Evolutionary conservation across 2,888 invertebrate species (phyloP), one percentile per base, ranked within the genome.

Genomic region (Microctonus aethiopoides): DNA sequence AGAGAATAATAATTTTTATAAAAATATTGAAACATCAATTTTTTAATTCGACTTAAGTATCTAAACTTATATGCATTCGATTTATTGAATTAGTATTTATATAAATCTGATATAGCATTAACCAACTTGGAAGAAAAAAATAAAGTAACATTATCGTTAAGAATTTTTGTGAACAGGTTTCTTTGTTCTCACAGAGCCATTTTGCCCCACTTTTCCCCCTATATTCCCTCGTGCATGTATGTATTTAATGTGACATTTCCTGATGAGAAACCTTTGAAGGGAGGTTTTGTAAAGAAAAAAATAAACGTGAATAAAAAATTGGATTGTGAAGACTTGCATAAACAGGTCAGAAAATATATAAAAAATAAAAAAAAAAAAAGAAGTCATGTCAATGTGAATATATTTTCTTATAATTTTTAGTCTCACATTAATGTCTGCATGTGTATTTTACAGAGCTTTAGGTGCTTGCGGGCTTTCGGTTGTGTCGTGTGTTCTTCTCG

Each of bases 401-500:
- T 63, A 66, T 20, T 34, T 26, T 22, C 32, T 41, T 39, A 32
- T 41, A 16, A 32, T 57, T 41, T 46, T 26, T 57, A 34, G 16
- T 56, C 62, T 60, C 24, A 62, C 61, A 54, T 62, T 46, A 46
- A 46, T 46, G 20, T 46, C 3, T 46, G 16, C n/a, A n/a, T 7
- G 16, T 46, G 16, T 46, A n/a, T 46, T 46, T n/a, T 9, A 9
- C 9, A 4, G 46, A 46, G 46, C 46, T 67, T 70, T 41, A 59
- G 66, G 74, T 79, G 79, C 79, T 81, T 81, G 79, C 74, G 68
- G 68, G 80, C 76, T 75, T 79, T 79, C 81, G 41, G 16, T 68
- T 73, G 75, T 78, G 76, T 52, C 79, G 75, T 81, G 16, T 9
- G 46, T 46, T 77, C 41, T 64, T 24, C 68, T 56, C 78, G 71